These are phyloP conservation scores for Drosophila meridionalis DNA, from an alignment of 2,888 invertebrate species.

Conservation along the genomic window DNA sequence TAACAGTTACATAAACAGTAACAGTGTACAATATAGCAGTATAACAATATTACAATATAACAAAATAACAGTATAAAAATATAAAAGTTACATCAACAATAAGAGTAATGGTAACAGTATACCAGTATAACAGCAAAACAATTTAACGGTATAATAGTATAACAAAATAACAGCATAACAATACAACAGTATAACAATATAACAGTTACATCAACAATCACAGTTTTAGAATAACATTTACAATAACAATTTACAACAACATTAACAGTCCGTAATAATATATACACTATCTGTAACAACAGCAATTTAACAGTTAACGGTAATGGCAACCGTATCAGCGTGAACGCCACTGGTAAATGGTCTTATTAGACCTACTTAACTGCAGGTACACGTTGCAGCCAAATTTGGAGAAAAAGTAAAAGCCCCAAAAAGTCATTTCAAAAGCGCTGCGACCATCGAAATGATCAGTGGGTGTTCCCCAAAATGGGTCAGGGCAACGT, in stretches of 20 bases:
- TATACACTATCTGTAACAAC: not conserved
- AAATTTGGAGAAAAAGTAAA: conserved; percentile 58
- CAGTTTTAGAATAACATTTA: not conserved
- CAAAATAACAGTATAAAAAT: not conserved
- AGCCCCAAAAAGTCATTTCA: conserved; percentile 42
- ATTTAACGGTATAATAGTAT: not conserved
- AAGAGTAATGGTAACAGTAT: not conserved
- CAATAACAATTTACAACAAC: not conserved
- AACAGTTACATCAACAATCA: not conserved
- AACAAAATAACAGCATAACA: not conserved
- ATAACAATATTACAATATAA: not conserved
- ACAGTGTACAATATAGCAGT: not conserved
- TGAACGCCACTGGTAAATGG: conserved; percentile 37
- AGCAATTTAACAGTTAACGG: conserved; percentile 16
- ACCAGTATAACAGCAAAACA: no score
- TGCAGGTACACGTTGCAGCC: conserved; percentile 51
- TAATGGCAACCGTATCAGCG: conserved; percentile 16
- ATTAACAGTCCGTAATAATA: not conserved
- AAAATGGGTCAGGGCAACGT: conserved; percentile 71
- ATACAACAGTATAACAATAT: not conserved
- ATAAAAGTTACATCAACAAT: not conserved
- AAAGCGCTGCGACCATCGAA: conserved; percentile 54
- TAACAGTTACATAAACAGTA: conserved; percentile 2
- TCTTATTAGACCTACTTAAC: conserved; percentile 59
- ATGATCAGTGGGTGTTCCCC: conserved; percentile 72